Conservation (phyloP, 1,140 invertebrate genomes). For the Drosophila parvula region DNA sequence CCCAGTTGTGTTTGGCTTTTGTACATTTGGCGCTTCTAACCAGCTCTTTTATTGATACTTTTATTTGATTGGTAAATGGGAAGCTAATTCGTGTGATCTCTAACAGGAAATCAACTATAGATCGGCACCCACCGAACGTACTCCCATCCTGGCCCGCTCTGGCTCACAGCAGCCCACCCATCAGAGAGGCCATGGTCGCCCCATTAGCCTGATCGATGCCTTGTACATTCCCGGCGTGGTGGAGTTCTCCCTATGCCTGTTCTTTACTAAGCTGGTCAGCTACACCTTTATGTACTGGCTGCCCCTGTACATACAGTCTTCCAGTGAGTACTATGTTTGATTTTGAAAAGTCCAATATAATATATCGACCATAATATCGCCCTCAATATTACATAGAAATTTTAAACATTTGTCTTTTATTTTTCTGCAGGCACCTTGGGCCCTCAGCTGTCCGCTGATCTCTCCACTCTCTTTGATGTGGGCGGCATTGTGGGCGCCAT, state of each 20-base stretch:
- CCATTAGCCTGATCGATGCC: constrained; percentile 92
- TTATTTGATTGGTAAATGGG: not conserved
- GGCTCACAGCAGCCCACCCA: not conserved
- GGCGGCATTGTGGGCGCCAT: constrained; percentile 96
- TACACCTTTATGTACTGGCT: constrained; percentile 99
- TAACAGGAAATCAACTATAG: constrained; percentile 84
- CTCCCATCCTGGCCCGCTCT: constrained; percentile 76
- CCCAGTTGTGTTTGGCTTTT: constrained; percentile 15
- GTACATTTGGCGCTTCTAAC: constrained; percentile 21
- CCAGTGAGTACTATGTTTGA: constrained; percentile 88
- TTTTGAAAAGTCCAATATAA: too few species aligned
- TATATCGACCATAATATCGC: too few species aligned
- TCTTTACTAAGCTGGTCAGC: constrained; percentile 98
- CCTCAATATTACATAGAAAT: too few species aligned
- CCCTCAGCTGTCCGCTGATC: constrained; percentile 90
- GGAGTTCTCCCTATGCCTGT: constrained; percentile 96
- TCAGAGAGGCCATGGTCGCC: constrained; percentile 84
- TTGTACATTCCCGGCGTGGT: constrained; percentile 95
- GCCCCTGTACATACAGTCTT: constrained; percentile 93
- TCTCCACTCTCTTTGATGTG: constrained; percentile 96
- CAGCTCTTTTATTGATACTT: not conserved
- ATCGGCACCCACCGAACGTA: constrained; percentile 81
- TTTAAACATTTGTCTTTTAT: not conserved
- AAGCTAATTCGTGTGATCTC: not conserved
- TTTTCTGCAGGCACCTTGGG: constrained; percentile 88